phyloP scores from a whole-genome alignment of 2,113 vertebrate species.

The Eulacestoma nigropectus region DNA sequence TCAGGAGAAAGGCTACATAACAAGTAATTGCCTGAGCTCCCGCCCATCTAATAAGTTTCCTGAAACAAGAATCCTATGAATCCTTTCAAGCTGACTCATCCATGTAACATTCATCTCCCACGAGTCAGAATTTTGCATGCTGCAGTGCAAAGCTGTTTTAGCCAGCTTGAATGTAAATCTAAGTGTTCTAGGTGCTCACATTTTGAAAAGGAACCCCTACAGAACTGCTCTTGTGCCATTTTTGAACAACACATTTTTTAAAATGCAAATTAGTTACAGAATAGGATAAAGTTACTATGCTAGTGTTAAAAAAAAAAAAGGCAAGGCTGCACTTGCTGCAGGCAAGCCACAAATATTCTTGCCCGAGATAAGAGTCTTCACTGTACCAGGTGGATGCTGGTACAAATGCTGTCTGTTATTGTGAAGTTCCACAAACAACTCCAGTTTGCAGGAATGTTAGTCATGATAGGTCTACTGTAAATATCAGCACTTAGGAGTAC shows the following conservation, averaged over 20 bases:
- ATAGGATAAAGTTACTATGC: neutral
- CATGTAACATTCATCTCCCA: neutral
- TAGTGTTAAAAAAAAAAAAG: neutral
- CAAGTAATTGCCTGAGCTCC: neutral
- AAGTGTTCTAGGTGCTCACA: neutral
- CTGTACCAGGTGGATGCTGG: neutral
- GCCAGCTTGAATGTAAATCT: neutral
- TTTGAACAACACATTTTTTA: neutral
- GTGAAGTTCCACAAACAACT: neutral
- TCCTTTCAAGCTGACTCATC: neutral
- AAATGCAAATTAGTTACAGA: neutral
- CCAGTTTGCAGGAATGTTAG: neutral
- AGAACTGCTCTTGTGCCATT: neutral
- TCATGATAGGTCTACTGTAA: neutral
- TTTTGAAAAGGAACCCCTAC: neutral
- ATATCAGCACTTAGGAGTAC: neutral
- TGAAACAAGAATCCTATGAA: neutral
- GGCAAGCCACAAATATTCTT: neutral
- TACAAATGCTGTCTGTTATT: neutral
- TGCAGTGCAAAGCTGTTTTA: neutral
- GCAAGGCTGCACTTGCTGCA: neutral
- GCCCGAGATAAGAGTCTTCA: neutral
- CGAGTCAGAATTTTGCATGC: neutral
- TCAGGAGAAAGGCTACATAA: neutral
- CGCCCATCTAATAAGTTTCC: neutral